Percentiles rank a stretch among this genome's conserved stretches.
phyloP scores from a whole-genome alignment of 2,113 vertebrate species.

The Corydoras sp. region DNA sequence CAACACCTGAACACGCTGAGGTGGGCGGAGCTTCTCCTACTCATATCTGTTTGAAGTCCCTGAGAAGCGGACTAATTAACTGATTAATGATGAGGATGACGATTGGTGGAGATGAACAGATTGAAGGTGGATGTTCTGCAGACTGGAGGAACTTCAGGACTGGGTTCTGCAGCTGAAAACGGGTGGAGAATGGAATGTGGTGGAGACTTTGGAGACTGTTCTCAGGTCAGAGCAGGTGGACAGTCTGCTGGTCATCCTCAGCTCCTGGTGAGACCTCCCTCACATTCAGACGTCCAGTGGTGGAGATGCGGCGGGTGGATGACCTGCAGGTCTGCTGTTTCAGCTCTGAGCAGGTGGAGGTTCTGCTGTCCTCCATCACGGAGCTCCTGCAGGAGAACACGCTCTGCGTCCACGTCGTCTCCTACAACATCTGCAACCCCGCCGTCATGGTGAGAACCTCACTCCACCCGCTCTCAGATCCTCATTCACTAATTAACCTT shows the following conservation, averaged over 20 bases:
- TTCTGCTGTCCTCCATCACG: background rate
- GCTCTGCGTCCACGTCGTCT: background rate
- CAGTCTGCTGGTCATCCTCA: background rate
- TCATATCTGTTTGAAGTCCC: too few species aligned
- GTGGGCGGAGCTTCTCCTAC: background rate
- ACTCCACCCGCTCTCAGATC: too few species aligned
- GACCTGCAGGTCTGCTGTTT: background rate
- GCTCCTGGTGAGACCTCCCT: background rate
- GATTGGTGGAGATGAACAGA: background rate
- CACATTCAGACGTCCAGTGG: background rate
- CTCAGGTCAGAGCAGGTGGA: background rate
- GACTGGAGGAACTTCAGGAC: background rate
- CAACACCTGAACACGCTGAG: background rate
- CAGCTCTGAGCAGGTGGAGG: background rate
- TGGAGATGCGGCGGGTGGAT: too few species aligned
- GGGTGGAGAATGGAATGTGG: background rate
- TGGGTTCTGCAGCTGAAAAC: background rate
- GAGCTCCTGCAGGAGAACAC: background rate
- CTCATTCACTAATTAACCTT: too few species aligned
- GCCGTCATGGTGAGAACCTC: background rate
- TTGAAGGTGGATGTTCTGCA: background rate
- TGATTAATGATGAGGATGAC: background rate
- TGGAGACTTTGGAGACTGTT: background rate
- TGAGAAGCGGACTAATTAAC: too few species aligned
- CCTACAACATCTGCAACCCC: background rate